Conservation (phyloP, 2,113 vertebrate species). For the Ivindomyrus marchei region DNA sequence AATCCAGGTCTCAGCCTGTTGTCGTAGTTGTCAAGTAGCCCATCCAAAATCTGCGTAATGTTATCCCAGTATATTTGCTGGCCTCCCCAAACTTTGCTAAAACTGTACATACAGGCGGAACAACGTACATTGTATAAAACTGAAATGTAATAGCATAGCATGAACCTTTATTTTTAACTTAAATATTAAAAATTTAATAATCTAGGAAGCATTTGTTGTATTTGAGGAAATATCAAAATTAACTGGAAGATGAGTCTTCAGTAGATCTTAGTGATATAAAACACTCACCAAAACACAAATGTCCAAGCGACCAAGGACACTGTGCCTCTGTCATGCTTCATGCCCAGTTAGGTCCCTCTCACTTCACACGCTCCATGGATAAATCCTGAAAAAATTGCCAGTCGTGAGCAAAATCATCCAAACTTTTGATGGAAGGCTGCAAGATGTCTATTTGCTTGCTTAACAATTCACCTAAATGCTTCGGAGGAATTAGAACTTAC, state of each 20-base stretch:
- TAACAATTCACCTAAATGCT: background rate
- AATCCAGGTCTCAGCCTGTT: constrained; percentile 83
- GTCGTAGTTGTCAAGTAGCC: constrained; percentile 85
- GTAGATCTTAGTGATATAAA: background rate
- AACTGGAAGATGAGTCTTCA: background rate
- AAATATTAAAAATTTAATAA: background rate
- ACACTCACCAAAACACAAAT: constrained; percentile 14
- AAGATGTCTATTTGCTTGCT: background rate
- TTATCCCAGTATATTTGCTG: constrained; percentile 69
- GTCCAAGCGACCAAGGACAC: background rate
- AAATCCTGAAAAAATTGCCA: background rate
- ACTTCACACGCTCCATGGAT: background rate
- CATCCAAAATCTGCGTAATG: constrained; percentile 79
- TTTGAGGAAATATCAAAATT: background rate
- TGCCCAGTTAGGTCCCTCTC: background rate
- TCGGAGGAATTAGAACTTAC: background rate
- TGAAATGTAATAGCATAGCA: background rate
- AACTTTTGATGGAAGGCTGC: background rate
- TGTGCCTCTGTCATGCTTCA: background rate
- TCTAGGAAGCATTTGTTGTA: background rate
- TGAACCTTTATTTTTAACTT: background rate
- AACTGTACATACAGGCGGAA: constrained; percentile 46
- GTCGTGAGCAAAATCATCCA: background rate
- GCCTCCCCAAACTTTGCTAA: constrained; percentile 48
- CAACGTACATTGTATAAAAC: background rate